Evolutionary conservation across 2,797 vertebrate genomes (phyloP).

Genomic region (Tympanoctomys barrerae): DNA sequence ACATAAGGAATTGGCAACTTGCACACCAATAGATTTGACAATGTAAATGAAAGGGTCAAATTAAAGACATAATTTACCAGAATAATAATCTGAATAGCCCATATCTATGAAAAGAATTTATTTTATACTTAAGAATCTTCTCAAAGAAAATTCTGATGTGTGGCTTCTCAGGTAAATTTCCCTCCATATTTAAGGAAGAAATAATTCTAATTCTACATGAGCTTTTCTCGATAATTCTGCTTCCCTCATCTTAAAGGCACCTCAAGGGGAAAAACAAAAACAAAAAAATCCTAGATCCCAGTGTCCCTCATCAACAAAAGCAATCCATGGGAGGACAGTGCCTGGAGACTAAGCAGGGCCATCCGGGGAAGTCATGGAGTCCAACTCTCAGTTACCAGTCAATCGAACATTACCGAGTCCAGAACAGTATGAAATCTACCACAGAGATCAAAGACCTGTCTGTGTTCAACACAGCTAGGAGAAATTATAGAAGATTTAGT

Average conservation of each 20-base stretch:
- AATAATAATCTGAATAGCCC: not conserved
- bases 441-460: not conserved
- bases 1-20: not conserved
- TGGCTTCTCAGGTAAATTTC: not conserved
- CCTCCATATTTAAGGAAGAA: not conserved
- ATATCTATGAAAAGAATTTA: not conserved
- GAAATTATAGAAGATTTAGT: not conserved
- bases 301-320: not conserved
- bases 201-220: not conserved
- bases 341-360: not conserved
- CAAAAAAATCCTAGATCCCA: not conserved
- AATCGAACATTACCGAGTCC: not conserved
- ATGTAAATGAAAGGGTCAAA: not conserved
- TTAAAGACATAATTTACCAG: not conserved
- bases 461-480: not conserved
- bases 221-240: not conserved
- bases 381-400: not conserved
- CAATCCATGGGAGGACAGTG: not conserved
- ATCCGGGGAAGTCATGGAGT: not conserved
- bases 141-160: not conserved
- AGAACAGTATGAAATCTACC: not conserved
- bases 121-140: conserved; percentile 23
- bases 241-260: not conserved
- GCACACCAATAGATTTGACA: too few relatives aligned
- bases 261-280: not conserved